These are phyloP conservation scores for Cremastobaeus sp. DNA, from an alignment of 2,888 invertebrate species.

Conservation along the genomic window DNA sequence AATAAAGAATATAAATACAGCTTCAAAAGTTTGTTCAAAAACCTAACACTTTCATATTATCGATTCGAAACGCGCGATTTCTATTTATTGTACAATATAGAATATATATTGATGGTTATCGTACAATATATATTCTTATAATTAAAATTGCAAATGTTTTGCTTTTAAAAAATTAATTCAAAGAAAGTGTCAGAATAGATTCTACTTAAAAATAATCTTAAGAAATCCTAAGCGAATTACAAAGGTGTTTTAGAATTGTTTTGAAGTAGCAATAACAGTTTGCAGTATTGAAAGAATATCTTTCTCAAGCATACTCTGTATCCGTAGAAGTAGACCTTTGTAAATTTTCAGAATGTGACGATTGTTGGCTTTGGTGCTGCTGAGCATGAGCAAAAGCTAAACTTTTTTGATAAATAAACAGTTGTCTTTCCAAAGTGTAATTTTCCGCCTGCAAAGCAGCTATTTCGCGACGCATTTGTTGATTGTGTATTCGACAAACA, in stretches of 20 bases:
- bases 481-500: conserved; percentile 81
- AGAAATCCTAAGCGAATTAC: background rate
- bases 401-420: conserved; percentile 90
- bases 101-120: no score
- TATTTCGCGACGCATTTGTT: conserved; percentile 91
- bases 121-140: no score
- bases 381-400: conserved; percentile 85
- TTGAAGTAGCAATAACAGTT: conserved; percentile 3
- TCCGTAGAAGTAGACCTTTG: conserved; percentile 81
- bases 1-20: background rate
- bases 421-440: conserved; percentile 88
- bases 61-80: background rate
- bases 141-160: no score
- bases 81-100: no score
- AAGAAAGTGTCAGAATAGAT: background rate
- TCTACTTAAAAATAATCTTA: background rate
- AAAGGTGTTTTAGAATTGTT: conserved; percentile 11
- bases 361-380: conserved; percentile 66
- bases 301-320: conserved; percentile 86
- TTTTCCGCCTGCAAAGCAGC: conserved; percentile 90
- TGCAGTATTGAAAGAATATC: conserved; percentile 61
- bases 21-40: background rate
- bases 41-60: background rate
- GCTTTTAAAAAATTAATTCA: background rate
- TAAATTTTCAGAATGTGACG: conserved; percentile 70